Evolutionary conservation across 1,140 invertebrate genomes (phyloP).

Genomic region (Micrasema minimum): DNA sequence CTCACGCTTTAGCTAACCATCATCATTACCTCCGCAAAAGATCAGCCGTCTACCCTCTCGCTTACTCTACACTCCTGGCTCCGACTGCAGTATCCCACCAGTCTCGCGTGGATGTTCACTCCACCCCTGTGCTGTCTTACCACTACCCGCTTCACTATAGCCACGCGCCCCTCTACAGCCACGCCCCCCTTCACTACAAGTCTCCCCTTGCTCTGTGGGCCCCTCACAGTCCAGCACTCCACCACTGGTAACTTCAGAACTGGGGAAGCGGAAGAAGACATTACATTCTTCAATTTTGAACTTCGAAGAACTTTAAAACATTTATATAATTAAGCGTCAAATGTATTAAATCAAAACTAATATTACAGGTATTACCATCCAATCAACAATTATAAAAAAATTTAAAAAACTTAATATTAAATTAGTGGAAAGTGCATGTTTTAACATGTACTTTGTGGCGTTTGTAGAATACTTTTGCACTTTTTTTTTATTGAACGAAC

Average conservation of each 20-base stretch:
- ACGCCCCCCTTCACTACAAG: constrained; percentile 13
- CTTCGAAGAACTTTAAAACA: not conserved
- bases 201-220: constrained; percentile 31
- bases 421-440: no score
- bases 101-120: constrained; percentile 49
- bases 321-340: not conserved
- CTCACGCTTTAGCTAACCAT: constrained; percentile 60
- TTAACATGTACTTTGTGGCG: no score
- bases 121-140: constrained; percentile 34
- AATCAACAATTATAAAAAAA: no score
- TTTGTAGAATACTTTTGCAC: no score
- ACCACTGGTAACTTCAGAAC: constrained; percentile 46
- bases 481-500: no score
- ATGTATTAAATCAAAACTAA: no score
- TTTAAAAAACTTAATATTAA: no score
- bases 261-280: not conserved
- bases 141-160: constrained; percentile 34
- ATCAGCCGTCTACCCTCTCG: constrained; percentile 56
- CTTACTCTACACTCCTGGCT: constrained; percentile 57
- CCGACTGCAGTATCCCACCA: constrained; percentile 50
- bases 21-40: constrained; percentile 57
- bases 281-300: constrained; percentile 13
- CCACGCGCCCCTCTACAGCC: constrained; percentile 23
- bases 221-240: constrained; percentile 35
- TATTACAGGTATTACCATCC: no score